Evolutionary conservation across 2,888 invertebrate genomes (phyloP).

Genomic region (Troilus luridus): DNA sequence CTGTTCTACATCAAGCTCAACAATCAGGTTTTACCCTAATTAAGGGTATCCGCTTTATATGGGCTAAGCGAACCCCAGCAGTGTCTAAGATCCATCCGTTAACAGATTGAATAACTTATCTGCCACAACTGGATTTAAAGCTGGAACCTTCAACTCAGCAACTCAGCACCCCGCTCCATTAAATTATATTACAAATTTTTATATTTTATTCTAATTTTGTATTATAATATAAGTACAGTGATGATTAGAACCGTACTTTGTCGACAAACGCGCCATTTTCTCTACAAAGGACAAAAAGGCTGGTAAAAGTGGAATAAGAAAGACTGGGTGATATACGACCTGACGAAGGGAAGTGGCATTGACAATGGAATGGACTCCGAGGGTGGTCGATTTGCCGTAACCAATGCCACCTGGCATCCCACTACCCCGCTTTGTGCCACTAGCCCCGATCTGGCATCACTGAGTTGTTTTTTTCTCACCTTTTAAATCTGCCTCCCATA

Average conservation of each 20-base stretch:
- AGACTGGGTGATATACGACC: slow-evolving; percentile 2
- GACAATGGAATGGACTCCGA: background rate
- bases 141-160: no score
- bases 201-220: no score
- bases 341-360: background rate
- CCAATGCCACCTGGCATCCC: slow-evolving; percentile 17
- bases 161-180: no score
- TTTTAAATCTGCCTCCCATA: background rate
- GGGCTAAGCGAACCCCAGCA: no score
- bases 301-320: background rate
- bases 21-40: no score
- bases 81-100: no score
- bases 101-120: no score
- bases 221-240: background rate
- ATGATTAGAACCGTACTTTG: background rate
- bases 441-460: background rate
- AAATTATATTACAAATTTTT: no score
- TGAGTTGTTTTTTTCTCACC: background rate
- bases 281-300: background rate
- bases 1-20: no score
- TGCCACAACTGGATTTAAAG: no score
- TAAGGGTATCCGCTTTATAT: no score
- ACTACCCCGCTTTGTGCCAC: background rate
- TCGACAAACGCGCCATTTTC: background rate
- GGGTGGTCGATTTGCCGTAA: slow-evolving; percentile 15